These are phyloP conservation scores for Beroe forskalii DNA, from an alignment of 37 sponge, comb jelly and placozoan species.

Conservation along the genomic window DNA sequence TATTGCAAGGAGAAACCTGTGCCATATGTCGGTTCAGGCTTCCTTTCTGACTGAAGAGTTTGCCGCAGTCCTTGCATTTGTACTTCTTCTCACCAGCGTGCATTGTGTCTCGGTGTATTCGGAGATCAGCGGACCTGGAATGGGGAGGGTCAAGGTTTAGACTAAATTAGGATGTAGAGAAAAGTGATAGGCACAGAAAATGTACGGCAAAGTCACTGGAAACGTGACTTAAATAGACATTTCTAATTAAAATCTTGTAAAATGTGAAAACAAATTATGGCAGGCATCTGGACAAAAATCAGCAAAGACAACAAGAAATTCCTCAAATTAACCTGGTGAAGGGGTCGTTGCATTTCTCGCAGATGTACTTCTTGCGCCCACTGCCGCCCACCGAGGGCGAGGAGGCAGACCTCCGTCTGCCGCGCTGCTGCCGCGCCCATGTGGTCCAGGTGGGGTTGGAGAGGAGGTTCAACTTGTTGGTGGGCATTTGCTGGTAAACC, in stretches of 20 bases:
- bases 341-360: conserved; percentile 58
- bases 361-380: conserved; percentile 51
- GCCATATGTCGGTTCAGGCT: conserved; percentile 45
- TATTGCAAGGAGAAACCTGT: background rate
- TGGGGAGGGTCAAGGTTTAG: background rate
- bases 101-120: conserved; percentile 35
- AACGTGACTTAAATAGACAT: too few species aligned
- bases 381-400: conserved; percentile 45
- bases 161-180: too few species aligned
- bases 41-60: conserved; percentile 46
- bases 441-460: conserved; percentile 54
- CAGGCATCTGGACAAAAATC: too few species aligned
- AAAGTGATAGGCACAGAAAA: background rate
- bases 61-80: conserved; percentile 38
- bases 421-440: conserved; percentile 54
- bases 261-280: background rate
- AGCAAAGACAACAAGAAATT: too few species aligned
- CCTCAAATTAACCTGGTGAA: conserved; percentile 65
- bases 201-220: background rate
- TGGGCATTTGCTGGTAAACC: conserved; percentile 21
- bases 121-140: conserved; percentile 25
- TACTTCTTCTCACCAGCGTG: conserved; percentile 46
- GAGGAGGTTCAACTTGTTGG: background rate
- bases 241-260: too few species aligned
- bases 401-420: background rate